Evolutionary conservation across 2,113 vertebrate genomes (phyloP).

Genomic region (Gopherus evgoodei): DNA sequence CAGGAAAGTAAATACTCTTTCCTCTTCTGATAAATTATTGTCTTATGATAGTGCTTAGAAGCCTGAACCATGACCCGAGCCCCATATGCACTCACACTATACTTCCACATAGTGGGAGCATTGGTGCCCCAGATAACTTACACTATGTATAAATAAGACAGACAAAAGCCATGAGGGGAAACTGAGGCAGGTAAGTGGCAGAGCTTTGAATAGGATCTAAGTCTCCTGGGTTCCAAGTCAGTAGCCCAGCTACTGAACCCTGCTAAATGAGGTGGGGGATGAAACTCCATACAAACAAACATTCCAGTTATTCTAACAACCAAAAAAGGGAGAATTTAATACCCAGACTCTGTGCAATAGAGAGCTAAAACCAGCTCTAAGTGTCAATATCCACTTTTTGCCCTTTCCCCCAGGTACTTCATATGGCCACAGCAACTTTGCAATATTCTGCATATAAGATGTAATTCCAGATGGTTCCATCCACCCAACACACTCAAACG

Average conservation of each 20-base stretch:
- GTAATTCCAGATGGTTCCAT: not conserved
- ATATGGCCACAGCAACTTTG: not conserved
- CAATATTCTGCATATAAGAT: accelerated
- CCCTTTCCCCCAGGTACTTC: accelerated
- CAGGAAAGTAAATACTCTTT: not conserved
- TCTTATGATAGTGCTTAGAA: not conserved
- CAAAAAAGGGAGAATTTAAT: not conserved
- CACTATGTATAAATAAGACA: not conserved
- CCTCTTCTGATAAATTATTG: not conserved
- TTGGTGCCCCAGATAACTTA: not conserved
- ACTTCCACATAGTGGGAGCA: not conserved
- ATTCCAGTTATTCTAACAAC: not conserved
- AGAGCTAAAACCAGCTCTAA: not conserved
- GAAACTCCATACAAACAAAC: not conserved
- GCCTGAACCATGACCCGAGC: not conserved
- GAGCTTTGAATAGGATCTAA: accelerated
- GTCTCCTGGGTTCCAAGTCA: not conserved
- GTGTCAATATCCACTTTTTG: not conserved
- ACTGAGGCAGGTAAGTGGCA: not conserved
- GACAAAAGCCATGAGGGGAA: not conserved
- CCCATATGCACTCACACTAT: not conserved
- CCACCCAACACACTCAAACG: not conserved
- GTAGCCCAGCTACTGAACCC: not conserved
- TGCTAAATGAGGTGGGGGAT: not conserved
- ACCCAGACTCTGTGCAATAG: not conserved